phyloP scores from a whole-genome alignment of 1,140 invertebrate species.

The Caenorhabditis latens region DNA sequence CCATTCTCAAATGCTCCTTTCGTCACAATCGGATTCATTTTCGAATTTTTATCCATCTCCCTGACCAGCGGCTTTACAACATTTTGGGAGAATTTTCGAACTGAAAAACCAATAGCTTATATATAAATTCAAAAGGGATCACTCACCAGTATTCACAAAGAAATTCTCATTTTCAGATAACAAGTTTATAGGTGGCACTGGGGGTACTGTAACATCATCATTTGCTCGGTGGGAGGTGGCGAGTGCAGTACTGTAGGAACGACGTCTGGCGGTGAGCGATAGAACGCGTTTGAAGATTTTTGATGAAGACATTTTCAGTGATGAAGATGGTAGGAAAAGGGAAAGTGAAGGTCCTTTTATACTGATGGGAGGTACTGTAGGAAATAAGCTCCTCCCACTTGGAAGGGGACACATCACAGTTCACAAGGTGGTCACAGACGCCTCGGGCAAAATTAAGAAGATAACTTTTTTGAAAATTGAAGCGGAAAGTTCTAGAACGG shows the following conservation, averaged over 20 bases:
- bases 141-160: background rate
- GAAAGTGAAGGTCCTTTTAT: background rate
- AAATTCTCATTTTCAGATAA: background rate
- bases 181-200: background rate
- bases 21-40: conserved; percentile 82
- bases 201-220: background rate
- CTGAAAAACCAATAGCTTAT: conserved; percentile 80
- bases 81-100: conserved; percentile 88
- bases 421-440: conserved; percentile 24
- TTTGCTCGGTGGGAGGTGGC: background rate
- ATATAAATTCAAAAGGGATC: background rate
- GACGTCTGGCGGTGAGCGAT: background rate
- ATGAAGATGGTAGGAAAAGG: background rate
- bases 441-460: background rate
- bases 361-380: background rate
- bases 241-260: conserved; percentile 4
- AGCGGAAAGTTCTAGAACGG: too few relatives aligned
- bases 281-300: background rate
- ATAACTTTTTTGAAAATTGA: too few relatives aligned
- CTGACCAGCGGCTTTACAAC: conserved; percentile 88
- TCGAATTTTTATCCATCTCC: conserved; percentile 91
- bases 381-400: background rate
- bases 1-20: conserved; percentile 43
- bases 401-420: background rate
- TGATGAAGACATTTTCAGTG: background rate